phyloP scores from a whole-genome alignment of 2,113 vertebrate genomes.

The Spermophilus dauricus region DNA sequence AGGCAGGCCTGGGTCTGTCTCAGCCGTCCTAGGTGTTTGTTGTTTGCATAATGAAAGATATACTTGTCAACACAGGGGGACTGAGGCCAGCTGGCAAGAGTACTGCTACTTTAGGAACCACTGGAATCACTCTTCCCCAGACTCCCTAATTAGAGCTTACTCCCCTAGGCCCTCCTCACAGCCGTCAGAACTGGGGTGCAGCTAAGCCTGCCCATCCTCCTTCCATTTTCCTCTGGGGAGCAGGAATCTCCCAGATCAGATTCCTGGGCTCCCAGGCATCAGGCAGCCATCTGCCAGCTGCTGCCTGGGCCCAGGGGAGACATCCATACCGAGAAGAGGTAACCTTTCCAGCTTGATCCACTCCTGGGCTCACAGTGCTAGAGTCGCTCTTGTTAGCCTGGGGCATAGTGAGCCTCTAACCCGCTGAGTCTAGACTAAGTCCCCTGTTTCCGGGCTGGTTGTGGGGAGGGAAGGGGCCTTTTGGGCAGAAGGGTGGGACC shows the following conservation, averaged over 20 bases:
- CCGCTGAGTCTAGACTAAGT: neutral
- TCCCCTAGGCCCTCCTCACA: neutral
- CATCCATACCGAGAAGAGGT: slow-evolving; percentile 34
- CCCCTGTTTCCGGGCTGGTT: neutral
- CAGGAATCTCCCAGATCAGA: slow-evolving; percentile 74
- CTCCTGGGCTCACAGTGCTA: neutral
- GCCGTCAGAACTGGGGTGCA: neutral
- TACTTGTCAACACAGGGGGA: neutral
- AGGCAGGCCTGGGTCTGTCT: neutral
- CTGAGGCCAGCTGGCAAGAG: neutral
- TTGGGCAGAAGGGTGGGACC: neutral
- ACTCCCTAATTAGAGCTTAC: neutral
- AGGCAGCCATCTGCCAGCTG: slow-evolving; percentile 77
- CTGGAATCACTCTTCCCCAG: neutral
- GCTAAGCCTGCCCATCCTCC: neutral
- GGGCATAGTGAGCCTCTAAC: neutral
- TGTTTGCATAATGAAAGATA: neutral
- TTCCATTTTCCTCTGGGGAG: neutral
- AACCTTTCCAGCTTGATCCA: neutral
- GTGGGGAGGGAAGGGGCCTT: neutral
- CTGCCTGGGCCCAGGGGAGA: slow-evolving; percentile 68
- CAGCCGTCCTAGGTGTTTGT: neutral
- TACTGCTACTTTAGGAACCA: neutral
- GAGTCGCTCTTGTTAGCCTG: neutral
- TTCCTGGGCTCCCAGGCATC: slow-evolving; percentile 77